phyloP scores from a whole-genome alignment of 2,888 invertebrate genomes.

The Athalia circularis region DNA sequence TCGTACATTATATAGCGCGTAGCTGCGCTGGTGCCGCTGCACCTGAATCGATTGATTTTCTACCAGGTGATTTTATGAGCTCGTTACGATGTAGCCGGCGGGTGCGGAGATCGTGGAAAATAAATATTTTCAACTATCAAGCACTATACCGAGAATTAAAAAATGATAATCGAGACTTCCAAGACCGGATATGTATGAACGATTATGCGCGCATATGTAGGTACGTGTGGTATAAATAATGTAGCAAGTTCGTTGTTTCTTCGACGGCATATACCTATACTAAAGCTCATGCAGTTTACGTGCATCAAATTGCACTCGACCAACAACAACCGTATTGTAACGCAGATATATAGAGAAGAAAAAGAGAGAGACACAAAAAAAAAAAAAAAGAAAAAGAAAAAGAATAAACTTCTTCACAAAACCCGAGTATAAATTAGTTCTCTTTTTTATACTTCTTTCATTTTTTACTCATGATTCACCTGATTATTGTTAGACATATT shows the following conservation, averaged over 20 bases:
- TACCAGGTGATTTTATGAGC: too few relatives aligned
- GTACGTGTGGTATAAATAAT: too few relatives aligned
- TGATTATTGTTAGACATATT: neutral
- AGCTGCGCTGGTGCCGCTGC: neutral
- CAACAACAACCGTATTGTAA: too few relatives aligned
- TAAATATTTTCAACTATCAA: too few relatives aligned
- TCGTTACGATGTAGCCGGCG: too few relatives aligned
- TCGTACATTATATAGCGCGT: neutral
- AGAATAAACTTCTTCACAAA: neutral
- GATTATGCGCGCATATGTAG: neutral
- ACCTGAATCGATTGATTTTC: too few relatives aligned
- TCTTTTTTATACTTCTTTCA: neutral
- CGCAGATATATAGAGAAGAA: too few relatives aligned
- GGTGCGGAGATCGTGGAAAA: too few relatives aligned
- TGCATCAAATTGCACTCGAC: too few relatives aligned
- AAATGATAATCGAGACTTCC: conserved; percentile 12
- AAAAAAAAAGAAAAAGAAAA: conserved; percentile 11
- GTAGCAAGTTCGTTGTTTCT: conserved; percentile 1
- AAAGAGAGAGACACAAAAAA: neutral
- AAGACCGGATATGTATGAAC: conserved; percentile 26
- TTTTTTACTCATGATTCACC: neutral
- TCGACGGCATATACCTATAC: neutral
- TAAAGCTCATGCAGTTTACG: too few relatives aligned
- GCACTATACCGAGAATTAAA: conserved; percentile 6
- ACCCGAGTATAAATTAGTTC: neutral